Evolutionary conservation across 2,888 invertebrate species (phyloP).

Genomic region (Scaptomyza parva): DNA sequence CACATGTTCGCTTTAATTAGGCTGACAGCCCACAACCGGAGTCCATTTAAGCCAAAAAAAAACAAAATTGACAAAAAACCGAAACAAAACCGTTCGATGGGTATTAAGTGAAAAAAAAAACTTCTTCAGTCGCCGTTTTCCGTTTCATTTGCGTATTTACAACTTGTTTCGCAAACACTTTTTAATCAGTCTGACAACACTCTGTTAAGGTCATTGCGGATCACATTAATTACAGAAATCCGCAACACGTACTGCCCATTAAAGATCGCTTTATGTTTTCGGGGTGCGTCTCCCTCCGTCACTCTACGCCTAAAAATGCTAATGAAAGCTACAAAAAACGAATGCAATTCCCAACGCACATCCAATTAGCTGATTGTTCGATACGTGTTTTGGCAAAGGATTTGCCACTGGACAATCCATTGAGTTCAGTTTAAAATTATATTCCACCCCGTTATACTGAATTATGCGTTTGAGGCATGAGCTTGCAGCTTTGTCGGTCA

Average conservation of each 20-base stretch:
- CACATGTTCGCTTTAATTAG: conserved; percentile 80
- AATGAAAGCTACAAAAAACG: conserved; percentile 72
- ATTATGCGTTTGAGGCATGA: conserved; percentile 68
- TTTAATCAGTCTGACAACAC: conserved; percentile 76
- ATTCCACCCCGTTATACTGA: conserved; percentile 38
- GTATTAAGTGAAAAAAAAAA: conserved; percentile 19
- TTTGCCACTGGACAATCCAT: conserved; percentile 17
- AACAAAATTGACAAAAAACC: conserved; percentile 56
- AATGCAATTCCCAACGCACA: conserved; percentile 39
- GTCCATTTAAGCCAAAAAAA: conserved; percentile 71
- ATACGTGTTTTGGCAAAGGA: conserved; percentile 76
- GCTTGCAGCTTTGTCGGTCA: conserved; percentile 58
- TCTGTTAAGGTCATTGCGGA: conserved; percentile 73
- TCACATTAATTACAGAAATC: conserved; percentile 74
- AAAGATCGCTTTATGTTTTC: conserved; percentile 57
- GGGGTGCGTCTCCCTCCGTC: conserved; percentile 48
- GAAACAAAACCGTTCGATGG: conserved; percentile 32
- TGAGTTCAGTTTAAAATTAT: neutral
- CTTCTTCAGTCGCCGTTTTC: conserved; percentile 42
- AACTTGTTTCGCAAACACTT: conserved; percentile 77
- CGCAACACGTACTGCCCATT: conserved; percentile 70
- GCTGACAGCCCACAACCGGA: conserved; percentile 49
- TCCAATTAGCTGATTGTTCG: conserved; percentile 77
- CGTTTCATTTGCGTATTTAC: conserved; percentile 64
- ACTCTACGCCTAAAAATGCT: conserved; percentile 50